Evolutionary conservation across 1,140 invertebrate genomes (phyloP).

Genomic region (Drosophila melanogaster): DNA sequence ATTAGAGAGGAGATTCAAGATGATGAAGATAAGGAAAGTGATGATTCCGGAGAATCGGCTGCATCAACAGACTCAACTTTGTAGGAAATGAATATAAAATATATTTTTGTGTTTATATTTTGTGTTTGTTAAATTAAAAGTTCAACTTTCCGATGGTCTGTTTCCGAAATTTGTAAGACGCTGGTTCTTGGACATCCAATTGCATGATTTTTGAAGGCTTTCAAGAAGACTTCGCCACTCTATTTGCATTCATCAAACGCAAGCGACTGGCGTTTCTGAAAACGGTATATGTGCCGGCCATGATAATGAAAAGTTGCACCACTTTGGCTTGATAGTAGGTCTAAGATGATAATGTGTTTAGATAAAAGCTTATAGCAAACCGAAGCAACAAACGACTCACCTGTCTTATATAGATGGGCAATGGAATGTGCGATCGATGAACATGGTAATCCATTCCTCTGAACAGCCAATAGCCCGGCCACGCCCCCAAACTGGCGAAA

Average conservation of each 20-base stretch:
- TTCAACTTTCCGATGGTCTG: not conserved
- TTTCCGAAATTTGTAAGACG: not conserved
- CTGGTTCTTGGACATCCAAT: not conserved
- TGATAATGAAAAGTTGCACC: conserved; percentile 64
- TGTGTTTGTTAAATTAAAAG: not conserved
- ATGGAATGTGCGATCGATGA: conserved; percentile 51
- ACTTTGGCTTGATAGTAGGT: conserved; percentile 75
- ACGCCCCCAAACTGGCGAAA: conserved; percentile 59
- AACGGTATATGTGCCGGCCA: conserved; percentile 51
- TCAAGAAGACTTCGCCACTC: not conserved
- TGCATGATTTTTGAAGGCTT: no score
- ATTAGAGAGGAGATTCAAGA: not conserved
- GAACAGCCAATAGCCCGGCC: conserved; percentile 73
- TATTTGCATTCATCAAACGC: conserved; percentile 1
- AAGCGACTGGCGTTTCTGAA: conserved; percentile 27
- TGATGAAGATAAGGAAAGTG: not conserved
- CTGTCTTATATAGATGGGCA: conserved; percentile 71
- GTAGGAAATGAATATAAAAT: not conserved
- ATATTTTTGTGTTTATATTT: not conserved
- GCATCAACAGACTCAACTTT: not conserved
- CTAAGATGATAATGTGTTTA: conserved; percentile 17
- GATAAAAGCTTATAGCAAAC: not conserved
- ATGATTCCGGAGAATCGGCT: not conserved
- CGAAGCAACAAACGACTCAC: not conserved
- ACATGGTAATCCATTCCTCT: conserved; percentile 67